Percentiles rank a stretch among this genome's conserved stretches.
These are phyloP conservation scores for Hexactinellida sp. DNA, from an alignment of 37 sponge, comb jelly and placozoan genomes.

Conservation along the genomic window DNA sequence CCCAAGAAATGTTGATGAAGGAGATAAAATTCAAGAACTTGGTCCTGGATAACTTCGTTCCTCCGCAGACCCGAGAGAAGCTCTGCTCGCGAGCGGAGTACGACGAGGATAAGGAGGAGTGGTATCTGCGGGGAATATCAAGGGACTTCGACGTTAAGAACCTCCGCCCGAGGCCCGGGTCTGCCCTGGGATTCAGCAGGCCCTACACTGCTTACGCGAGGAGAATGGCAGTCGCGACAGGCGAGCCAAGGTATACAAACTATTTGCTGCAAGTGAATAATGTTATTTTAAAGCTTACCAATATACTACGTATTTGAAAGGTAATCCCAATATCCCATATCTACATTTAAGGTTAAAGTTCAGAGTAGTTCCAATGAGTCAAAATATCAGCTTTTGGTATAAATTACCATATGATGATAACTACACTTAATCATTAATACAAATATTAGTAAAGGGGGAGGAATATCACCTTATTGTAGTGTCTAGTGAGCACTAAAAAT, in stretches of 20 bases:
- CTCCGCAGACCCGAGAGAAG: slow-evolving; percentile 39
- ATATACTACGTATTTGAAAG: no score
- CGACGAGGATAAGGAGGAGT: slow-evolving; percentile 64
- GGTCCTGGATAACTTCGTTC: slow-evolving; percentile 81
- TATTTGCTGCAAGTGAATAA: slow-evolving; percentile 6
- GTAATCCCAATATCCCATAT: no score
- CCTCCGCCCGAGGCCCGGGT: slow-evolving; percentile 32
- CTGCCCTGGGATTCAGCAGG: slow-evolving; percentile 29
- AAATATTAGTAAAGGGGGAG: no score
- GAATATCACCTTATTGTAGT: no score
- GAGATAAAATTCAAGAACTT: slow-evolving; percentile 30
- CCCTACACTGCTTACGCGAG: slow-evolving; percentile 48
- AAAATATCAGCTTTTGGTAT: no score
- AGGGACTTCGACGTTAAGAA: neutral
- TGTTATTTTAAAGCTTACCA: neutral
- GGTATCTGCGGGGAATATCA: slow-evolving; percentile 23
- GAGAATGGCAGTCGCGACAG: slow-evolving; percentile 33
- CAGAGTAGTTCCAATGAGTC: no score
- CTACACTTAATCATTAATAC: no score
- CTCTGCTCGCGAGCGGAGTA: slow-evolving; percentile 46
- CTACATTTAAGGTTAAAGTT: no score
- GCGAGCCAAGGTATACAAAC: slow-evolving; percentile 64
- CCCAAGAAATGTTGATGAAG: neutral
- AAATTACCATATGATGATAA: no score
- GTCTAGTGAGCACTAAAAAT: no score